phyloP scores from a whole-genome alignment of 2,113 vertebrate genomes.

The Ahaetulla prasina region DNA sequence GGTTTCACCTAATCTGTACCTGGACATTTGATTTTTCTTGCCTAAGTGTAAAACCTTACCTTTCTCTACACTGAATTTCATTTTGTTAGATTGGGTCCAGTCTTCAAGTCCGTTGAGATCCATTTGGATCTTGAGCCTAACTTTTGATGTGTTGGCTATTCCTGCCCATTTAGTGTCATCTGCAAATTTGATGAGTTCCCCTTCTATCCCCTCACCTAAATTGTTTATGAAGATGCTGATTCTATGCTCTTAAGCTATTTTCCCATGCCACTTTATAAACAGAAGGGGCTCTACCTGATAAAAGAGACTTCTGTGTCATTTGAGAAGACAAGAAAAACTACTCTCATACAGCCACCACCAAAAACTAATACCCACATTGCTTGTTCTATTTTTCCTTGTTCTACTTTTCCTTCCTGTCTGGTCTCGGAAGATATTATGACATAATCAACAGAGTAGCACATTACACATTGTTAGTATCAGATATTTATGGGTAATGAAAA shows the following conservation, averaged over 20 bases:
- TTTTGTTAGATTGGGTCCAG: too few relatives aligned
- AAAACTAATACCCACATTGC: background rate
- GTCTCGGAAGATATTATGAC: background rate
- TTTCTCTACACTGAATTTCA: too few relatives aligned
- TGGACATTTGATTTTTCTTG: too few relatives aligned
- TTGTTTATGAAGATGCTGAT: background rate
- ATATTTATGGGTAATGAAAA: background rate
- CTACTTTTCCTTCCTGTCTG: background rate
- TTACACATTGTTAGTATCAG: background rate
- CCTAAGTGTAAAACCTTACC: too few relatives aligned
- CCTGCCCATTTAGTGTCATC: too few relatives aligned
- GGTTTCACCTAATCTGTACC: too few relatives aligned
- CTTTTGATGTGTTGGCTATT: too few relatives aligned
- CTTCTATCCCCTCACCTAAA: too few relatives aligned
- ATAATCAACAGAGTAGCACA: background rate
- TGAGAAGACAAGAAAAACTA: background rate
- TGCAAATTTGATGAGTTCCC: too few relatives aligned
- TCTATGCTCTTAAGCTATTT: background rate
- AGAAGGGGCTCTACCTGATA: background rate
- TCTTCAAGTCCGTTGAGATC: too few relatives aligned
- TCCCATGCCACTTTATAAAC: background rate
- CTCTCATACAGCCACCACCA: background rate
- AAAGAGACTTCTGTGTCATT: too few relatives aligned
- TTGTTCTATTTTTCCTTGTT: background rate
- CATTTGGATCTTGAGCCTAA: too few relatives aligned